Evolutionary conservation across 2,113 vertebrate species (phyloP).

Genomic region (Tapirus terrestris): DNA sequence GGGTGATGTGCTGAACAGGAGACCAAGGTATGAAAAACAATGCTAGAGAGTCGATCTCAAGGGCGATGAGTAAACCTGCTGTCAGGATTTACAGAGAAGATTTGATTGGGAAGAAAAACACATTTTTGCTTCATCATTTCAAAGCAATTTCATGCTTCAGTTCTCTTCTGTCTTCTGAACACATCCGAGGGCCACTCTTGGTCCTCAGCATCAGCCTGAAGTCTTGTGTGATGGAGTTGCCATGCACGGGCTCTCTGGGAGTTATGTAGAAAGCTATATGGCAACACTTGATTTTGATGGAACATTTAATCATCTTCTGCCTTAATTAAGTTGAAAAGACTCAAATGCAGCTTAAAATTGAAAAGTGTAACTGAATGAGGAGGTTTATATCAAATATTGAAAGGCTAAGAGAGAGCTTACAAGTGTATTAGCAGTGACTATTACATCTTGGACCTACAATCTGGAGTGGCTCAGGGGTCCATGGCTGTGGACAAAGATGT

Average conservation of each 20-base stretch:
- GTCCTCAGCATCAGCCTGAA: conserved; percentile 35
- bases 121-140: conserved; percentile 85
- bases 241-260: neutral
- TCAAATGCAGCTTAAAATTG: conserved; percentile 66
- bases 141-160: conserved; percentile 87
- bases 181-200: conserved; percentile 62
- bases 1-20: conserved; percentile 62
- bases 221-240: neutral
- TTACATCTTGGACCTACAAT: neutral
- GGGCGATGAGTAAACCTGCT: conserved; percentile 71
- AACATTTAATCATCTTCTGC: conserved; percentile 72
- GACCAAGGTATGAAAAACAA: conserved; percentile 70
- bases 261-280: neutral
- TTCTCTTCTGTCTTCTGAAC: conserved; percentile 79
- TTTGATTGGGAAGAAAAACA: conserved; percentile 83
- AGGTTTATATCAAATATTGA: conserved; percentile 62
- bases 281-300: conserved; percentile 63
- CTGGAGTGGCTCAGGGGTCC: neutral
- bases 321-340: conserved; percentile 62
- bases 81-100: conserved; percentile 76
- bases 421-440: neutral
- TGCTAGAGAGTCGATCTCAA: conserved; percentile 72
- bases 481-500: neutral
- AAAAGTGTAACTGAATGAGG: conserved; percentile 67
- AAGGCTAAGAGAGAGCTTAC: conserved; percentile 42